Percentiles rank a stretch among this genome's conserved stretches.
Evolutionary conservation across 1,140 invertebrate genomes (phyloP).

Genomic region (Steinernema khuongi): DNA sequence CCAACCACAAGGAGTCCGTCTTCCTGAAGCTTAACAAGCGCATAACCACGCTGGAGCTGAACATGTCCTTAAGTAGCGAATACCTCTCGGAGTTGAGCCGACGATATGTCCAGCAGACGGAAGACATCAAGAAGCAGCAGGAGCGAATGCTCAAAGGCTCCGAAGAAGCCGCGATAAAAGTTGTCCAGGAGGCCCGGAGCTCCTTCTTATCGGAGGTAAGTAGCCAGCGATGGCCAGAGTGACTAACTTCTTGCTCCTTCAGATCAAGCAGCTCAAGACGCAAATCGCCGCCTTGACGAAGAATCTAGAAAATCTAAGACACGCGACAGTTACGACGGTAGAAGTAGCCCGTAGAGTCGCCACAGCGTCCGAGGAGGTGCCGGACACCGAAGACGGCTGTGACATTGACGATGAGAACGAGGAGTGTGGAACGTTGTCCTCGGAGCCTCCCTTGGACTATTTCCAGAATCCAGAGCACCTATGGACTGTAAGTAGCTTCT

Average conservation of each 20-base stretch:
- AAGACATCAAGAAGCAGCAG: background rate
- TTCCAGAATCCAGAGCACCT: background rate
- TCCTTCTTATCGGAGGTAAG: no score
- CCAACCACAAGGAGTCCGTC: conserved; percentile 81
- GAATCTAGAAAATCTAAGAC: no score
- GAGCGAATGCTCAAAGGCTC: background rate
- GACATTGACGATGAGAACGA: background rate
- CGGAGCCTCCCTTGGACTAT: background rate
- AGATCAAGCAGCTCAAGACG: no score
- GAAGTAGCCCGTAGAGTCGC: background rate
- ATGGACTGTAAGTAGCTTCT: no score
- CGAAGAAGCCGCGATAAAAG: background rate
- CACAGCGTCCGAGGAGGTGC: background rate
- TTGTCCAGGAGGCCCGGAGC: no score
- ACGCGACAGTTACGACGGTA: no score
- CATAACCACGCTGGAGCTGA: conserved; percentile 87
- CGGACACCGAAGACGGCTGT: background rate
- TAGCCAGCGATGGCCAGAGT: no score
- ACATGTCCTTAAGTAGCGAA: conserved; percentile 88
- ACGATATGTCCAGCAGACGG: conserved; percentile 69
- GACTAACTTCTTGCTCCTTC: no score
- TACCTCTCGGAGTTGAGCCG: conserved; percentile 89
- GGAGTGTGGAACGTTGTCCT: background rate
- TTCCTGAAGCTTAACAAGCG: conserved; percentile 88
- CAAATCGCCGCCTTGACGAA: no score